Evolutionary conservation across 1,140 invertebrate genomes (phyloP), one percentile per base, ranked within the genome.

Genomic region (Drosophila lini): DNA sequence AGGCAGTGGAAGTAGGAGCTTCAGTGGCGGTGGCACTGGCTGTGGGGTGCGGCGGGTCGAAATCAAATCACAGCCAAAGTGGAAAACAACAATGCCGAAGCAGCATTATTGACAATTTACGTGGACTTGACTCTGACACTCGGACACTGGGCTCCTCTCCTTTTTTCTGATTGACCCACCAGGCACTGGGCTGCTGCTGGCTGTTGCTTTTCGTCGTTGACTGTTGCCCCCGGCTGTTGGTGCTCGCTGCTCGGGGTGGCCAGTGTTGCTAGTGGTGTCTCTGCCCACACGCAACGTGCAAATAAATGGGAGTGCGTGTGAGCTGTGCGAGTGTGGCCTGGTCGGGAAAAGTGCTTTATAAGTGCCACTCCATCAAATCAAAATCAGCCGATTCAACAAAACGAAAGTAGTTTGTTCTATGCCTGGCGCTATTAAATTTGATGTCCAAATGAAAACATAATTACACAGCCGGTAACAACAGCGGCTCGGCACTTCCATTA

Each of bases 381-480:
- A 88, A 88, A 75, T 64, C 75, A 65, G 81, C 65, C 75, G 64
- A 85, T 53, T 75, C 71, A 75, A 61, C 84, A 74, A 88, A 88
- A 83, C 74, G 84, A 83, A 83, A 84, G 80, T 88, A 83, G 83
- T 89, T 81, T 81, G 84, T 89, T 88, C 75, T 88, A 82, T 53
- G 78, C 61, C 40, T 40, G 44, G 40, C 75, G 58, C 68, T 71
- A 89, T 80, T 89, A 80, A 89, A 61, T 76, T 78, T 62, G 63
- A 67, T 67, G 69, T 68, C 41, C 41, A 65, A 82, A 82, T 88
- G 67, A 79, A 88, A 86, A 80, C 67, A 88, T 86, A 86, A 88
- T 86, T 86, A 86, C 70, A 82, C 59, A 58, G 70, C 67, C 69
- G 31, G 48, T 22, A 56, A 53, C 38, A 58, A 28, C 58, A 50